These are phyloP conservation scores for Cerceris ruficornis DNA, from an alignment of 2,888 invertebrate species.

Conservation along the genomic window DNA sequence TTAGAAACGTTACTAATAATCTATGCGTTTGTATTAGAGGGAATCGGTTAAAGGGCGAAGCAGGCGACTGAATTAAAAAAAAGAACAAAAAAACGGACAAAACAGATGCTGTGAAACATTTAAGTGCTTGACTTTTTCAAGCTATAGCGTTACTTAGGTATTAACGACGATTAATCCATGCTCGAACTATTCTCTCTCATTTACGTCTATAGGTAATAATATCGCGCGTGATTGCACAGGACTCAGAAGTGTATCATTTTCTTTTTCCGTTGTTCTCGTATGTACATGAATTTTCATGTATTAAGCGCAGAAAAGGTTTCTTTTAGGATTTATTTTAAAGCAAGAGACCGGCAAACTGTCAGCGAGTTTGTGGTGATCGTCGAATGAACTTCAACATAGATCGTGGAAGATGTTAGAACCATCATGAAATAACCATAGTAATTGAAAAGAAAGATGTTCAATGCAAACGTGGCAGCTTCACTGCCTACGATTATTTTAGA, in stretches of 20 bases:
- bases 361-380: too few relatives aligned
- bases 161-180: slow-evolving; percentile 66
- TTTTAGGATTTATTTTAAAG: slow-evolving; percentile 9
- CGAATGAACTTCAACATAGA: too few relatives aligned
- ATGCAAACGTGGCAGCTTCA: too few relatives aligned
- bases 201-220: slow-evolving; percentile 37
- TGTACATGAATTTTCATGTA: slow-evolving; percentile 4
- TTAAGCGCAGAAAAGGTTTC: not conserved
- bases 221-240: slow-evolving; percentile 48
- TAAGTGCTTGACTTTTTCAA: slow-evolving; percentile 68
- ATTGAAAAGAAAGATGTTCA: too few relatives aligned
- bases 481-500: too few relatives aligned
- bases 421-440: too few relatives aligned
- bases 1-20: slow-evolving; percentile 41
- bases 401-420: too few relatives aligned
- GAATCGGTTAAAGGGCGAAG: slow-evolving; percentile 54
- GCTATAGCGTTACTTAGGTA: slow-evolving; percentile 63
- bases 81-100: slow-evolving; percentile 57
- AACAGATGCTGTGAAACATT: slow-evolving; percentile 71
- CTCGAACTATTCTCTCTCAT: slow-evolving; percentile 68
- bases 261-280: not conserved
- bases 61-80: slow-evolving; percentile 58
- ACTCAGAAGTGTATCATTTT: slow-evolving; percentile 49
- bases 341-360: not conserved
- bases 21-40: slow-evolving; percentile 56